A percentile compares a stretch with the other conserved stretches of the same genome.
Evolutionary conservation across 1,140 invertebrate species (phyloP).

Genomic region (Phymastichus coffea): DNA sequence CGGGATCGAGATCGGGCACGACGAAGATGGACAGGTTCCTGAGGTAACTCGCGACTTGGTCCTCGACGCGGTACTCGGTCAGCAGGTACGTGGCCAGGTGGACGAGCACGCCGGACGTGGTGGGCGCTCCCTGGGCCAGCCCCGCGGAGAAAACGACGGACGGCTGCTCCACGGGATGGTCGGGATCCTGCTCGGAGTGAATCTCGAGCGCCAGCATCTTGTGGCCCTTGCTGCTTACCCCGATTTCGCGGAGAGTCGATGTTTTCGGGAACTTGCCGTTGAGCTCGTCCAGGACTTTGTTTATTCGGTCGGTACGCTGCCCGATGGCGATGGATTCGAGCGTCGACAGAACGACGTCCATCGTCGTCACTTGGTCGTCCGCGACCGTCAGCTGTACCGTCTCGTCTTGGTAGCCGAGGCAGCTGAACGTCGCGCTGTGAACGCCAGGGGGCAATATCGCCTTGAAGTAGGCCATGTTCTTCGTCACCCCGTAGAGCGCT

Average conservation of each 20-base stretch:
- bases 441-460: constrained; percentile 66
- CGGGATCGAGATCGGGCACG: constrained; percentile 44
- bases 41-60: constrained; percentile 36
- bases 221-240: constrained; percentile 31
- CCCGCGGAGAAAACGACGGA: constrained; percentile 47
- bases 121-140: constrained; percentile 38
- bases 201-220: constrained; percentile 46
- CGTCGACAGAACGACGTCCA: constrained; percentile 37
- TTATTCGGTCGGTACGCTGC: background rate
- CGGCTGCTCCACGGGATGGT: constrained; percentile 35
- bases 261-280: constrained; percentile 42
- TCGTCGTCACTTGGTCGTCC: constrained; percentile 41
- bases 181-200: constrained; percentile 30
- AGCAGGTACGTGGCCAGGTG: constrained; percentile 44
- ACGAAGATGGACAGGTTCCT: constrained; percentile 44
- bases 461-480: constrained; percentile 69
- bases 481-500: constrained; percentile 61
- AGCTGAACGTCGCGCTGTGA: constrained; percentile 63
- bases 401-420: constrained; percentile 60
- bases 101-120: constrained; percentile 43
- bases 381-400: constrained; percentile 46
- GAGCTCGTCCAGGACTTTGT: constrained; percentile 39
- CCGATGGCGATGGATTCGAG: background rate
- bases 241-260: constrained; percentile 43
- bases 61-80: constrained; percentile 36